Evolutionary conservation across 1,140 invertebrate species (phyloP).

Genomic region (Cydia fagiglandana): DNA sequence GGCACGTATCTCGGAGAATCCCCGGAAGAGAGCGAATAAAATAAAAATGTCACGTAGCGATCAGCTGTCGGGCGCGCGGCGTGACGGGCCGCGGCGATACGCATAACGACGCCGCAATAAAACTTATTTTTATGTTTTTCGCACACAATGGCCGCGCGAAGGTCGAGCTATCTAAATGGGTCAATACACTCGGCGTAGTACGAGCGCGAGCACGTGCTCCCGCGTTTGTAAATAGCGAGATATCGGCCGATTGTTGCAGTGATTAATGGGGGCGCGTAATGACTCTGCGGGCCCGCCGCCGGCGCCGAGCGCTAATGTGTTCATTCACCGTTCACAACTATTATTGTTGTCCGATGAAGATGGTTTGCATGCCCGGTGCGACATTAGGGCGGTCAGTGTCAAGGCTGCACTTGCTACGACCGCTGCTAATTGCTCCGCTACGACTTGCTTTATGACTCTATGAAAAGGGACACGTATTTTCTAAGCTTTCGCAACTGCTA

Average conservation of each 20-base stretch:
- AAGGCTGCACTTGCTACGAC: slow-evolving; percentile 74
- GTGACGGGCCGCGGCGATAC: slow-evolving; percentile 63
- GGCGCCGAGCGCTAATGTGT: slow-evolving; percentile 60
- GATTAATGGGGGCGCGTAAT: slow-evolving; percentile 77
- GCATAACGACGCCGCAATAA: slow-evolving; percentile 77
- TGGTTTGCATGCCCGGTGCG: slow-evolving; percentile 69
- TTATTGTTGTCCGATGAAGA: slow-evolving; percentile 70
- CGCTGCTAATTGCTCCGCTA: slow-evolving; percentile 48
- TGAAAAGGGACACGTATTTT: neutral
- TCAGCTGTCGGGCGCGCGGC: slow-evolving; percentile 70
- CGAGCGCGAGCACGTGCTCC: slow-evolving; percentile 75
- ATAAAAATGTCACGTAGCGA: slow-evolving; percentile 79
- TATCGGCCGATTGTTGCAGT: slow-evolving; percentile 79
- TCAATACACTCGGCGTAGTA: slow-evolving; percentile 77
- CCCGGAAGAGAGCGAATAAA: slow-evolving; percentile 77
- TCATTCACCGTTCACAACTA: slow-evolving; percentile 75
- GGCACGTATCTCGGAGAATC: slow-evolving; percentile 76
- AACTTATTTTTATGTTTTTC: slow-evolving; percentile 80
- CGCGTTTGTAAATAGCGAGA: slow-evolving; percentile 78
- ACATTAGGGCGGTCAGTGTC: slow-evolving; percentile 71
- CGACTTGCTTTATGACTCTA: neutral
- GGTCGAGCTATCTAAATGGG: slow-evolving; percentile 79
- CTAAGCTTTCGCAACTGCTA: neutral
- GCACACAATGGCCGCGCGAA: slow-evolving; percentile 78
- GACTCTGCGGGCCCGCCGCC: slow-evolving; percentile 55